These are phyloP conservation scores for Riptortus pedestris DNA, from an alignment of 1,140 invertebrate genomes.

Conservation along the genomic window DNA sequence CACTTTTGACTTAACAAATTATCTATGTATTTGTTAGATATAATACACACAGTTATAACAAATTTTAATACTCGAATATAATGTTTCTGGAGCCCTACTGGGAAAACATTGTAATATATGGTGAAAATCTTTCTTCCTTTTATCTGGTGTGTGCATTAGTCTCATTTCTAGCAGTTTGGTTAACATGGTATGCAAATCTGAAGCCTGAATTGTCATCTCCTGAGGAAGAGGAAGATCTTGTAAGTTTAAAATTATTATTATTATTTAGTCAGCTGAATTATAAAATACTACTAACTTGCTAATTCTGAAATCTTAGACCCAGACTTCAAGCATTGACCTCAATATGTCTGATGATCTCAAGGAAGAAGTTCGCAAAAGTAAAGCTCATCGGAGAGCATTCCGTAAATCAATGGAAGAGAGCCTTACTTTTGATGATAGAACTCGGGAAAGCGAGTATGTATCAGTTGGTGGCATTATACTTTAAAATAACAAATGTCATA, in stretches of 20 bases:
- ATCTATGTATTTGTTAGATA: neutral
- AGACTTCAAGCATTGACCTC: neutral
- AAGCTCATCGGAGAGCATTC: neutral
- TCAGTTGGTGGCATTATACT: neutral
- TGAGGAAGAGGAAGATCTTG: neutral
- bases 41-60: too few species aligned
- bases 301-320: neutral
- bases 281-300: neutral
- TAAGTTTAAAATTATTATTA: neutral
- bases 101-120: neutral
- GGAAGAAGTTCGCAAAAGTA: too few species aligned
- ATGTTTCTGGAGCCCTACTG: neutral
- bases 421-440: neutral
- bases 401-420: neutral
- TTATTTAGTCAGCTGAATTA: neutral
- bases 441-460: neutral
- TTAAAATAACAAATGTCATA: neutral
- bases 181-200: neutral
- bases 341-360: neutral
- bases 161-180: neutral
- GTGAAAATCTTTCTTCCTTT: conserved; percentile 7
- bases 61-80: too few species aligned
- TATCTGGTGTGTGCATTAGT: conserved; percentile 11
- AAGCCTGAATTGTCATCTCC: neutral
- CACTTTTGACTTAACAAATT: neutral